phyloP scores from a whole-genome alignment of 2,113 vertebrate species.

The Grus americana region DNA sequence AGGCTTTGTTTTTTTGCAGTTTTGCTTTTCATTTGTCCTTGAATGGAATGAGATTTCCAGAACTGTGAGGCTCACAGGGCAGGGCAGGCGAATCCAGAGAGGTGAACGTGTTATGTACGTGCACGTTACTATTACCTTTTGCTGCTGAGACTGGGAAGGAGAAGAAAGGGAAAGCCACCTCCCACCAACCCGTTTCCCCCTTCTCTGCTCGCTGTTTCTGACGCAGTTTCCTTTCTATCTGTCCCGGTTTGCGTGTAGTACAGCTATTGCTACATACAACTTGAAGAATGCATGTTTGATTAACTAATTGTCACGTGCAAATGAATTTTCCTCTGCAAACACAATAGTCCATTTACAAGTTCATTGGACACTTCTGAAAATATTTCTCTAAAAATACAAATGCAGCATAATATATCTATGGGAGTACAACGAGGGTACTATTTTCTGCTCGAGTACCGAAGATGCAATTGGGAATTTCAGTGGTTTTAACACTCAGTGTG shows the following conservation, averaged over 20 bases:
- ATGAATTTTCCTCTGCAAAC: not conserved
- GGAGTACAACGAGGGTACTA: too few relatives aligned
- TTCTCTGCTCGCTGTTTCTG: not conserved
- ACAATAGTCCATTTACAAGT: not conserved
- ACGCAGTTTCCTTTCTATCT: not conserved
- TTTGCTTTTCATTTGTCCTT: not conserved
- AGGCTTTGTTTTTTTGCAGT: not conserved
- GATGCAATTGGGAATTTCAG: not conserved
- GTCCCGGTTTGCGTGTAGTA: not conserved
- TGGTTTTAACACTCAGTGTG: not conserved
- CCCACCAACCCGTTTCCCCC: rapidly evolving
- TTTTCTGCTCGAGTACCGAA: not conserved
- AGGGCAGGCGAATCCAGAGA: not conserved
- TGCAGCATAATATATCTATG: not conserved
- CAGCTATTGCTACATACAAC: not conserved
- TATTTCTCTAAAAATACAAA: not conserved
- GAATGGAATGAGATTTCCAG: not conserved
- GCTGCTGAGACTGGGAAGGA: not conserved
- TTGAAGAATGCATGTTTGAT: not conserved
- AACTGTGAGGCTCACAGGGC: not conserved
- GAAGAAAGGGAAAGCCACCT: not conserved
- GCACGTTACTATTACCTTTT: rapidly evolving
- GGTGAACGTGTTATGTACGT: rapidly evolving
- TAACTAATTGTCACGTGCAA: not conserved
- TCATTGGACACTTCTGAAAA: not conserved